Conservation (phyloP, 2,888 invertebrate species). For the Synanthedon tipuliformis region DNA sequence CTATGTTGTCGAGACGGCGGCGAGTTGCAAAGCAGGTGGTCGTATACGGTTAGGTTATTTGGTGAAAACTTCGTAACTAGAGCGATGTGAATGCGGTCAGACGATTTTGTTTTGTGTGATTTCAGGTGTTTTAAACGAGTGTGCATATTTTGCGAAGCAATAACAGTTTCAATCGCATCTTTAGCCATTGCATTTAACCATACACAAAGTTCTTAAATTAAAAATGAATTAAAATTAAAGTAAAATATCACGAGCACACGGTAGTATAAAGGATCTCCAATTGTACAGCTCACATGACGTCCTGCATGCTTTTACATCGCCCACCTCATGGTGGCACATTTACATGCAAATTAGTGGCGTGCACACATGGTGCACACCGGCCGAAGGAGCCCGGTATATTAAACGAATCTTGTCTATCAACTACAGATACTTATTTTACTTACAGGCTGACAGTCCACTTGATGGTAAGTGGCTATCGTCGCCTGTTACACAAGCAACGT, state of each 20-base stretch:
- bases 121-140: conserved; percentile 2
- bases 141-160: neutral
- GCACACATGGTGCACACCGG: neutral
- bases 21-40: conserved; percentile 2
- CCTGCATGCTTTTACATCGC: conserved; percentile 4
- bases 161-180: neutral
- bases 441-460: neutral
- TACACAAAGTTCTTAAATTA: too few species aligned
- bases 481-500: neutral
- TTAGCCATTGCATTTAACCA: too few species aligned
- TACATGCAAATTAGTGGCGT: conserved; percentile 22
- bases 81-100: conserved; percentile 13
- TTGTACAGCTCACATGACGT: neutral
- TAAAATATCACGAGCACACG: too few species aligned
- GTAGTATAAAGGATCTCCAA: neutral
- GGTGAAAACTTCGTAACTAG: conserved; percentile 17
- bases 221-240: too few species aligned
- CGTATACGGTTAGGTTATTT: conserved; percentile 10
- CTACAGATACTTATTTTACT: too few species aligned
- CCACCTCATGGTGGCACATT: conserved; percentile 15
- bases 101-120: conserved; percentile 6
- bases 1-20: too few species aligned
- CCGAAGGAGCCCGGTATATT: neutral
- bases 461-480: neutral
- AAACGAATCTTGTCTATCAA: neutral